phyloP scores from a whole-genome alignment of 2,797 vertebrate species.

The Tadarida brasiliensis region DNA sequence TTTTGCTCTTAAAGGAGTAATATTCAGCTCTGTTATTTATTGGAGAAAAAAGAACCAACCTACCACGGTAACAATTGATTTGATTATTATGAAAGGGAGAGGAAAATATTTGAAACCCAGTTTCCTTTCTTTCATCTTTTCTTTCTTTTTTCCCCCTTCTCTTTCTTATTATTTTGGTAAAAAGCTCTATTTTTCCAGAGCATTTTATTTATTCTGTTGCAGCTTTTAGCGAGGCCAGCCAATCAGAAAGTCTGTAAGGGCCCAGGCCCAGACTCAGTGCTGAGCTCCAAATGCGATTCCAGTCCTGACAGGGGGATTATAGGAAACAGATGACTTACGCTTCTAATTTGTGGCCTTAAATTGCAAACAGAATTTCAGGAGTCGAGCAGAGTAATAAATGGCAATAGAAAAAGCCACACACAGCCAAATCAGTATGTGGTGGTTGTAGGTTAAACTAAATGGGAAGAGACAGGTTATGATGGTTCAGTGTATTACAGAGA shows the following conservation, averaged over 20 bases:
- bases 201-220: slow-evolving; percentile 86
- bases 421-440: slow-evolving; percentile 92
- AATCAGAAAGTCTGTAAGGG: slow-evolving; percentile 88
- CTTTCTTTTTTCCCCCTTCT: not conserved
- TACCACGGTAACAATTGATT: slow-evolving; percentile 56
- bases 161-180: slow-evolving; percentile 16
- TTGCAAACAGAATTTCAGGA: slow-evolving; percentile 99
- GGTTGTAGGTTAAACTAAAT: slow-evolving; percentile 95
- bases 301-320: slow-evolving; percentile 98
- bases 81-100: slow-evolving; percentile 70
- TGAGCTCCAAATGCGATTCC: slow-evolving; percentile 93
- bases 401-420: slow-evolving; percentile 93
- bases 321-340: slow-evolving; percentile 99
- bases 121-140: slow-evolving; percentile 70
- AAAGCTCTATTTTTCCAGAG: slow-evolving; percentile 75
- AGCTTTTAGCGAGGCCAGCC: slow-evolving; percentile 86
- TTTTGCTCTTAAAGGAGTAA: slow-evolving; percentile 72
- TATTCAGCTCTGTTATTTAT: slow-evolving; percentile 39
- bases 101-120: slow-evolving; percentile 69
- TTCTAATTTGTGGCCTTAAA: slow-evolving; percentile 99
- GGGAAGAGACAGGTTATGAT: slow-evolving; percentile 95
- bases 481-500: slow-evolving; percentile 93
- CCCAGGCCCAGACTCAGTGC: slow-evolving; percentile 88
- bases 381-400: slow-evolving; percentile 96
- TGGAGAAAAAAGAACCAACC: not conserved